Conservation (phyloP, 2,113 vertebrate species). For the Hydrolagus affinis region DNA sequence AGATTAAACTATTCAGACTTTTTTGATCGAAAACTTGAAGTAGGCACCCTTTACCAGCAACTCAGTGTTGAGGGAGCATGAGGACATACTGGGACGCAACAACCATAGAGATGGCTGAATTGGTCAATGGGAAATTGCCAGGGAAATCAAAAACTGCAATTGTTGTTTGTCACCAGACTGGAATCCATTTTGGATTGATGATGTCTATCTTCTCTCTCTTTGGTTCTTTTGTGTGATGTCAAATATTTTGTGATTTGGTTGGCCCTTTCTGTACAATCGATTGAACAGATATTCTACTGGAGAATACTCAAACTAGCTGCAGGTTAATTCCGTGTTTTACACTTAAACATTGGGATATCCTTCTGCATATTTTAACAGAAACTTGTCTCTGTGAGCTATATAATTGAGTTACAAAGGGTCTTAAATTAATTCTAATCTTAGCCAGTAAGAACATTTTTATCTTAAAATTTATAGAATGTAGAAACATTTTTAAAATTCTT, state of each 20-base stretch:
- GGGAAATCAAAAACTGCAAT: constrained; percentile 24
- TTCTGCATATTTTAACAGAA: neutral
- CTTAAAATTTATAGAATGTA: no score
- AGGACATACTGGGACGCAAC: neutral
- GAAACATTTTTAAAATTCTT: no score
- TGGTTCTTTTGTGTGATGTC: neutral
- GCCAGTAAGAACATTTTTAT: no score
- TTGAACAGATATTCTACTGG: neutral
- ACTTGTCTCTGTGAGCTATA: neutral
- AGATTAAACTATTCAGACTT: neutral
- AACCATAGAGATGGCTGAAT: constrained; percentile 8
- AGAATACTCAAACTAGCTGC: neutral
- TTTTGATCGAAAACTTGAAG: constrained; percentile 22
- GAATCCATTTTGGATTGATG: constrained; percentile 16
- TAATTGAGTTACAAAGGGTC: neutral
- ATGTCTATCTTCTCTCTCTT: neutral
- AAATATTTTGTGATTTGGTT: constrained; percentile 14
- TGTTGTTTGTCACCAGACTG: constrained; percentile 7
- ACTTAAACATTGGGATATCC: neutral
- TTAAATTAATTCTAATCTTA: no score
- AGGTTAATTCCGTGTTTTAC: neutral
- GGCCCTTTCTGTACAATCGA: neutral
- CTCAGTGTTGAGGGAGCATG: constrained; percentile 7
- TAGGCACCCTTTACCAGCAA: constrained; percentile 10
- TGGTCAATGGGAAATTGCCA: constrained; percentile 14